Conservation (phyloP, 2,797 vertebrate species). For the Cirrhinus molitorella region DNA sequence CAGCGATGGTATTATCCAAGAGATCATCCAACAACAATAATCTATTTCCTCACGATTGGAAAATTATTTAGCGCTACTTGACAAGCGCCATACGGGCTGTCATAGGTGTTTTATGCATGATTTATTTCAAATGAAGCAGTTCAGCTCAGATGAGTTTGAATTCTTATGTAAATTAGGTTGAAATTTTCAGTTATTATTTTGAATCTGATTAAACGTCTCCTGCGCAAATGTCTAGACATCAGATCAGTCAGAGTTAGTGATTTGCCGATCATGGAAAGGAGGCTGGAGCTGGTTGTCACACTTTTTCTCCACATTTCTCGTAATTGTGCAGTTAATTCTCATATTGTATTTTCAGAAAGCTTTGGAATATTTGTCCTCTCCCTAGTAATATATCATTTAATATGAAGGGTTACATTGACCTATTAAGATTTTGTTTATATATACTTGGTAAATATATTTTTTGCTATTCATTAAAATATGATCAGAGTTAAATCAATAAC, state of each 20-base stretch:
- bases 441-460: too few species aligned
- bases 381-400: too few species aligned
- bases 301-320: not conserved
- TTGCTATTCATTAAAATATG: too few species aligned
- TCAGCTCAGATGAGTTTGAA: not conserved
- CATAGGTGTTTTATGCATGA: not conserved
- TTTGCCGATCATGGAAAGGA: not conserved
- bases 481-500: too few species aligned
- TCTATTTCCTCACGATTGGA: not conserved
- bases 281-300: not conserved
- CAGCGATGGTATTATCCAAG: not conserved
- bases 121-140: constrained; percentile 1
- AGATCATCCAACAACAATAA: not conserved
- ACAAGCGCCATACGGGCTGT: not conserved
- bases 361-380: too few species aligned
- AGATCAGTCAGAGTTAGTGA: not conserved
- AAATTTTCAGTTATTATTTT: not conserved
- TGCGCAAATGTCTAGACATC: not conserved
- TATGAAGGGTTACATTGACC: too few species aligned
- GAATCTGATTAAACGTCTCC: not conserved
- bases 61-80: constrained; percentile 1
- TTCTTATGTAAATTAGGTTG: constrained; percentile 3
- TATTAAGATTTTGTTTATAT: too few species aligned
- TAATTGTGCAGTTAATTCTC: too few species aligned
- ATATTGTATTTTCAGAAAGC: too few species aligned